phyloP scores from a whole-genome alignment of 2,888 invertebrate genomes.

The Drosophila kambysellisi region DNA sequence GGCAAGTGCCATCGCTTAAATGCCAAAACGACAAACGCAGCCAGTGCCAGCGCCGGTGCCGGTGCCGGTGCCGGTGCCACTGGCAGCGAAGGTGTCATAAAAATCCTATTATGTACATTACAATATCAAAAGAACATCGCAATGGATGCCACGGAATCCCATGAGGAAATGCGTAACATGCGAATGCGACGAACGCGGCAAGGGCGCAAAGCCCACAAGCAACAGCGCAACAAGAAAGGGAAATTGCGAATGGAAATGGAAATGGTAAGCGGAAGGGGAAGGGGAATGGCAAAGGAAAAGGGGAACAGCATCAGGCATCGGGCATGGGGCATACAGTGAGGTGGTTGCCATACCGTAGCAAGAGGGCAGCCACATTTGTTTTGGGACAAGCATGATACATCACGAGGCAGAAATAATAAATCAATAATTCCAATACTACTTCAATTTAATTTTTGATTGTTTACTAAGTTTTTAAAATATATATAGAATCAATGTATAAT shows the following conservation, averaged over 20 bases:
- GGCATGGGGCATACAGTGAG: conserved; percentile 9
- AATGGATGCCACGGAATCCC: conserved; percentile 56
- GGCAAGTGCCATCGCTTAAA: conserved; percentile 38
- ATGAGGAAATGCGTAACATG: conserved; percentile 63
- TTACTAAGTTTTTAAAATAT: neutral
- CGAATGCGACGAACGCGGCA: conserved; percentile 47
- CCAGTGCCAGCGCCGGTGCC: conserved; percentile 31
- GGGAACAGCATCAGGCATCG: conserved; percentile 9
- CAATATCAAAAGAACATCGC: conserved; percentile 81
- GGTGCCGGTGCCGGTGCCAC: conserved; percentile 34
- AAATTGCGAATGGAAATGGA: conserved; percentile 7
- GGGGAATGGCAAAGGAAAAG: conserved; percentile 6
- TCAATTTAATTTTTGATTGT: neutral
- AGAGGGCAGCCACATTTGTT: conserved; percentile 19
- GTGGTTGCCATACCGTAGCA: neutral
- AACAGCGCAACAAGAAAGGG: conserved; percentile 3
- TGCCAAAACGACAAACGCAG: conserved; percentile 27
- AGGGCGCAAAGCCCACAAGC: conserved; percentile 36
- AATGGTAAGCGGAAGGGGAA: neutral
- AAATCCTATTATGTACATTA: conserved; percentile 84
- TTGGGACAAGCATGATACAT: neutral
- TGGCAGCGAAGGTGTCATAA: conserved; percentile 74
- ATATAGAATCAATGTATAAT: neutral
- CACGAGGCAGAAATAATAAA: neutral
- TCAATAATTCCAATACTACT: neutral